phyloP scores from a whole-genome alignment of 2,797 vertebrate species.

The Hippoglossus hippoglossus region DNA sequence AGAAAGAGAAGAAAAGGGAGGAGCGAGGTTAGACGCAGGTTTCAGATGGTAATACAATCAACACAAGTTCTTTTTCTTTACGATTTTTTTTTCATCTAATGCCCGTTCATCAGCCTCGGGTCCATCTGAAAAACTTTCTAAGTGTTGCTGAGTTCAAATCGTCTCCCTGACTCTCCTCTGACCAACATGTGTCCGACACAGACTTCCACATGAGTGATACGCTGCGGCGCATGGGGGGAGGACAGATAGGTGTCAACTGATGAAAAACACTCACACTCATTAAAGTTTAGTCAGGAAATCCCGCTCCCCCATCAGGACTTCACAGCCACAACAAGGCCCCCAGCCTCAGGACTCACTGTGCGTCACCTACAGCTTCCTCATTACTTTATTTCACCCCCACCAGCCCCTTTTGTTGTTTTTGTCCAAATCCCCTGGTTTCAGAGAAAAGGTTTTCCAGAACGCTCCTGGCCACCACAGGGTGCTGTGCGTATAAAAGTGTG shows the following conservation, averaged over 20 bases:
- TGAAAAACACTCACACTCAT: conserved; percentile 37
- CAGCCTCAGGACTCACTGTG: conserved; percentile 55
- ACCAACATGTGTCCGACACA: conserved; percentile 14
- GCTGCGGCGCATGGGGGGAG: background rate
- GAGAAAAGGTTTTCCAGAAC: conserved; percentile 63
- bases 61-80: background rate
- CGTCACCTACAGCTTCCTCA: conserved; percentile 65
- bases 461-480: conserved; percentile 37
- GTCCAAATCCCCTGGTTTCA: conserved; percentile 41
- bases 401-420: conserved; percentile 49
- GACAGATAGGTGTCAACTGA: conserved; percentile 30
- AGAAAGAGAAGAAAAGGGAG: conserved; percentile 44
- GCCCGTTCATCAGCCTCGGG: background rate
- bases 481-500: conserved; percentile 29
- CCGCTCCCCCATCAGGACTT: conserved; percentile 34
- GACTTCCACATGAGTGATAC: conserved; percentile 9
- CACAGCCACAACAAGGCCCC: conserved; percentile 57
- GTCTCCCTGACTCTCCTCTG: background rate
- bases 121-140: background rate
- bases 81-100: background rate
- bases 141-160: background rate
- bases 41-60: background rate
- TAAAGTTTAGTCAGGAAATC: conserved; percentile 52
- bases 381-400: conserved; percentile 45
- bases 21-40: background rate